These are phyloP conservation scores for Megaceryle alcyon DNA, from an alignment of 2,797 vertebrate species.

Conservation along the genomic window DNA sequence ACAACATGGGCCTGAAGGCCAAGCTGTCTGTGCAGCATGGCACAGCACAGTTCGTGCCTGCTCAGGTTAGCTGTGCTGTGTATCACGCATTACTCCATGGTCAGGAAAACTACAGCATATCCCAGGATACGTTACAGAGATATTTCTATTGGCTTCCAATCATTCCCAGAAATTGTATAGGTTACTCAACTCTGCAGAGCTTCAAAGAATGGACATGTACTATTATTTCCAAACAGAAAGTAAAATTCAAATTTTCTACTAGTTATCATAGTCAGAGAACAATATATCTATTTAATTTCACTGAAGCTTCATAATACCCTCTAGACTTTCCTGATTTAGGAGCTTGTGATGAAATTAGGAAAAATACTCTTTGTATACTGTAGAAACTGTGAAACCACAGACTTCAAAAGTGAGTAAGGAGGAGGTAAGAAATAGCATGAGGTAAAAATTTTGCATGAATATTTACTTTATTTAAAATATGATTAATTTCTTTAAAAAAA, in stretches of 20 bases:
- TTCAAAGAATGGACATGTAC: not conserved
- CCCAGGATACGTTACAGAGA: rapidly evolving
- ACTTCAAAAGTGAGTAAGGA: not conserved
- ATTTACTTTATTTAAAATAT: not conserved
- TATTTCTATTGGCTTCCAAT: not conserved
- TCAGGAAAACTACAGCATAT: not conserved
- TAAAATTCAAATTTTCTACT: not conserved
- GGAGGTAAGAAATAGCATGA: not conserved
- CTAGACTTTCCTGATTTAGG: not conserved
- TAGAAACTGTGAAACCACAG: not conserved
- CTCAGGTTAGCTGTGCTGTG: not conserved
- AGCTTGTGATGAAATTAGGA: not conserved
- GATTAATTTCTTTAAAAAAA: not conserved
- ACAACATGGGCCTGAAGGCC: not conserved
- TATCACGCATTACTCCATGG: not conserved
- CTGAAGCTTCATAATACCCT: not conserved
- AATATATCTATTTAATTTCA: not conserved
- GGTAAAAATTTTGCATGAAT: not conserved
- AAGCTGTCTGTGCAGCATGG: rapidly evolving
- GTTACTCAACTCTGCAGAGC: not conserved
- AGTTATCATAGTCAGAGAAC: not conserved
- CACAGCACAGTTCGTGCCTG: too few relatives aligned
- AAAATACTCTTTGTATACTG: not conserved
- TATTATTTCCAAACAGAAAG: not conserved
- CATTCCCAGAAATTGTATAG: not conserved